These are phyloP conservation scores for Amiota minor DNA, from an alignment of 2,888 invertebrate genomes.

Conservation along the genomic window DNA sequence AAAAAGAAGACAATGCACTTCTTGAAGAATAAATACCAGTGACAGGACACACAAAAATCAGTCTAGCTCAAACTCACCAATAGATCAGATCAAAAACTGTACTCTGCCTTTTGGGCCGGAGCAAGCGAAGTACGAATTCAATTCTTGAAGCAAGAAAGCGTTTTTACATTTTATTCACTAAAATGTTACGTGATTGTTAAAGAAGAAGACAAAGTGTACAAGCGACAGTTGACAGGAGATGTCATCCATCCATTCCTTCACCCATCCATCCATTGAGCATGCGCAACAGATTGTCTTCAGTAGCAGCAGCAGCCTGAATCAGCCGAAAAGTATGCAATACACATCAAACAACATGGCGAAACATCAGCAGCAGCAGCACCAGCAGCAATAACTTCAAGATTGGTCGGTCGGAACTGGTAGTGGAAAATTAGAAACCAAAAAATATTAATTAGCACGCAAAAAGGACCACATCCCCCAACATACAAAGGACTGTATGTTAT, in stretches of 20 bases:
- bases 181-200: conserved; percentile 15
- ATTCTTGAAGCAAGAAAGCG: conserved; percentile 9
- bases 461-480: too few relatives aligned
- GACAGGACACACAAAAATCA: conserved; percentile 20
- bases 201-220: not conserved
- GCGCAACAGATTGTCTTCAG: too few relatives aligned
- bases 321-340: conserved; percentile 22
- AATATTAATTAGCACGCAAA: too few relatives aligned
- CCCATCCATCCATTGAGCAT: not conserved
- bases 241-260: not conserved
- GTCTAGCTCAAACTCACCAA: conserved; percentile 31
- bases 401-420: too few relatives aligned
- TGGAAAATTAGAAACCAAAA: too few relatives aligned
- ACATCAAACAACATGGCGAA: not conserved
- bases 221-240: not conserved
- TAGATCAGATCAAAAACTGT: not conserved
- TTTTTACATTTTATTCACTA: not conserved
- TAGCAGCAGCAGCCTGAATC: too few relatives aligned
- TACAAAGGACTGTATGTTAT: too few relatives aligned
- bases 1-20: conserved; percentile 12
- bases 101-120: not conserved
- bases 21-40: conserved; percentile 16
- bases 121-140: not conserved
- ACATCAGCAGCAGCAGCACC: too few relatives aligned
- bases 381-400: too few relatives aligned